Percentiles rank a stretch among this genome's conserved stretches.
Conservation (phyloP, 2,888 invertebrate genomes). For the Drosophila quasianomalipes region DNA sequence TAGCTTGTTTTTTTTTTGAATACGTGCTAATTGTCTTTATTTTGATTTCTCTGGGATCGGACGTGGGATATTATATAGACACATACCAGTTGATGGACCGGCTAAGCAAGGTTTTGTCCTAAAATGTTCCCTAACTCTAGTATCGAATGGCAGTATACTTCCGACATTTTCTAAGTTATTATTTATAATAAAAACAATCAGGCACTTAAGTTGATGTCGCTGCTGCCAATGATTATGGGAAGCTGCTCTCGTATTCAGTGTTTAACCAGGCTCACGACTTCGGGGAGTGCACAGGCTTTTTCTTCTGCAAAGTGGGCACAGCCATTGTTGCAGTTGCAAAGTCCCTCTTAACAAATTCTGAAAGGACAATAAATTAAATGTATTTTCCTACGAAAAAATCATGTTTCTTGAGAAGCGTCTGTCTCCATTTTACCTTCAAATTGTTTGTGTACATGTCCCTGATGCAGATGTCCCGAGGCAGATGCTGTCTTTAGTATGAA, state of each 20-base stretch:
- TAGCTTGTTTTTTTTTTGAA: background rate
- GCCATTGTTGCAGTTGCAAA: background rate
- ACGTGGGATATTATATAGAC: background rate
- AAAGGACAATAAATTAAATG: background rate
- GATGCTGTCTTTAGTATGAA: background rate
- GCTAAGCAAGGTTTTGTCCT: background rate
- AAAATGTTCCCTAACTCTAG: background rate
- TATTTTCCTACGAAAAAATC: background rate
- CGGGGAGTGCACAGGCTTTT: background rate
- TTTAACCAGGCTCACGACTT: constrained; percentile 7
- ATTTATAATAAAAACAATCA: background rate
- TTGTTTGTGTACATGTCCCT: background rate
- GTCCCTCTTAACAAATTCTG: background rate
- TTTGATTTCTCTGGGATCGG: background rate
- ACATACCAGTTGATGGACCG: background rate
- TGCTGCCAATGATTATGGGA: background rate
- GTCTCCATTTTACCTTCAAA: background rate
- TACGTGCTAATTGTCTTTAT: background rate
- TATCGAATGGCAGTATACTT: background rate
- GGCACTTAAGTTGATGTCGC: background rate
- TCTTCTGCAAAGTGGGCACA: background rate
- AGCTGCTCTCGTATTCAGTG: background rate
- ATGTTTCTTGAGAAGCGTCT: background rate
- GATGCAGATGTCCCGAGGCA: background rate
- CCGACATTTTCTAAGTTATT: background rate